Evolutionary conservation across 2,888 invertebrate species (phyloP).

Genomic region (Boloria selene): DNA sequence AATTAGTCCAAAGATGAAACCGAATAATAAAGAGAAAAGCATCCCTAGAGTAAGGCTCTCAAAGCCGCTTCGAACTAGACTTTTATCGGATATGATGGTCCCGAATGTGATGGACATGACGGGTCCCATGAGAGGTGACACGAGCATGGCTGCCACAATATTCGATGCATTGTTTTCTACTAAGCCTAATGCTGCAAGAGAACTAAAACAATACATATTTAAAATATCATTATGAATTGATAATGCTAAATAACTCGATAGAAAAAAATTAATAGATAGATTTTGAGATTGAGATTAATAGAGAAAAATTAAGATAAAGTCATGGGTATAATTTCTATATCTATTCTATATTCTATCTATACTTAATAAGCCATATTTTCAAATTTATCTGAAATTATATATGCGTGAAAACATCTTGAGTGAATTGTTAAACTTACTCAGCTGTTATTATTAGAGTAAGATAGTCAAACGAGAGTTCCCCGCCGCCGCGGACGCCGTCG

Average conservation of each 20-base stretch:
- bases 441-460: constrained; percentile 90
- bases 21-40: constrained; percentile 88
- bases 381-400: neutral
- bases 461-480: constrained; percentile 91
- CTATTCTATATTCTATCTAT: no score
- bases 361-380: neutral
- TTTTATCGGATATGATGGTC: constrained; percentile 88
- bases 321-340: no score
- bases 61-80: constrained; percentile 86
- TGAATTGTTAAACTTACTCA: constrained; percentile 82
- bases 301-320: no score
- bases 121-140: constrained; percentile 91
- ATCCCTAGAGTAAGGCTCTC: constrained; percentile 87
- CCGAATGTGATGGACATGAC: constrained; percentile 95
- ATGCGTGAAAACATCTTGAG: neutral
- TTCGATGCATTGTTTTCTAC: constrained; percentile 92
- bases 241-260: no score
- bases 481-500: constrained; percentile 89
- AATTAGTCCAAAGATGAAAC: constrained; percentile 90
- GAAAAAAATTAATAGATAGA: no score
- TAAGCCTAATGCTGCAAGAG: constrained; percentile 91
- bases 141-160: constrained; percentile 89
- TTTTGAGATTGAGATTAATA: no score
- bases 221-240: no score
- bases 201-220: constrained; percentile 68